Evolutionary conservation across 2,797 vertebrate genomes (phyloP).

Genomic region (Neosilurus mollespiculum): DNA sequence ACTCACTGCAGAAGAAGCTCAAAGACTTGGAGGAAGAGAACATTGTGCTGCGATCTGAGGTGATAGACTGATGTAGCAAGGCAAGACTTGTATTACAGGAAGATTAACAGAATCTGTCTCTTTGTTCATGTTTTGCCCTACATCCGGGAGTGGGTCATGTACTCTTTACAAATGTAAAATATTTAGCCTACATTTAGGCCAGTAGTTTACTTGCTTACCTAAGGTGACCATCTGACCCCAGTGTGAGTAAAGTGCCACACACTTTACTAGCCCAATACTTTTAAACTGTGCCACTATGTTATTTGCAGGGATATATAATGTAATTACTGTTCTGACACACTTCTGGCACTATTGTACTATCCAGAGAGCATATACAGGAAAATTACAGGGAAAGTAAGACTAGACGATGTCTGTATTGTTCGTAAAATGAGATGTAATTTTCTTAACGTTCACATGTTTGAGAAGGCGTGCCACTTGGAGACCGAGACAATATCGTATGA

Average conservation of each 20-base stretch:
- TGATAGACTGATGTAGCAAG: constrained; percentile 54
- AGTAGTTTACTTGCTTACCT: neutral
- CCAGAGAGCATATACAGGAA: neutral
- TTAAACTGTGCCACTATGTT: neutral
- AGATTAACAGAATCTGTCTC: neutral
- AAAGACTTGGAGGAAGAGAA: constrained; percentile 98
- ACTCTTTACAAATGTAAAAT: neutral
- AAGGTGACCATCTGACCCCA: neutral
- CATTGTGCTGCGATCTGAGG: constrained; percentile 89
- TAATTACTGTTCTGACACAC: neutral
- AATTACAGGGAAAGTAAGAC: neutral
- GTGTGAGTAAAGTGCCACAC: neutral
- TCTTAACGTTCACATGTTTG: constrained; percentile 9
- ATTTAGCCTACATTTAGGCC: neutral
- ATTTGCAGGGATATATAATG: neutral
- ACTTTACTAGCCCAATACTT: neutral
- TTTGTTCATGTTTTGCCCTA: neutral
- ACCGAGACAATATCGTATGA: constrained; percentile 95
- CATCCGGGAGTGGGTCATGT: neutral
- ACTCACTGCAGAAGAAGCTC: constrained; percentile 95
- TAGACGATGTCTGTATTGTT: constrained; percentile 23
- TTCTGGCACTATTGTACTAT: neutral
- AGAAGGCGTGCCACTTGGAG: constrained; percentile 91
- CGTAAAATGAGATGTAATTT: neutral
- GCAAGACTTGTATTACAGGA: neutral